Evolutionary conservation across 37 sponge, comb jelly and placozoan genomes (phyloP), one percentile per base, ranked within the genome.

Genomic region (Beroe ovata): DNA sequence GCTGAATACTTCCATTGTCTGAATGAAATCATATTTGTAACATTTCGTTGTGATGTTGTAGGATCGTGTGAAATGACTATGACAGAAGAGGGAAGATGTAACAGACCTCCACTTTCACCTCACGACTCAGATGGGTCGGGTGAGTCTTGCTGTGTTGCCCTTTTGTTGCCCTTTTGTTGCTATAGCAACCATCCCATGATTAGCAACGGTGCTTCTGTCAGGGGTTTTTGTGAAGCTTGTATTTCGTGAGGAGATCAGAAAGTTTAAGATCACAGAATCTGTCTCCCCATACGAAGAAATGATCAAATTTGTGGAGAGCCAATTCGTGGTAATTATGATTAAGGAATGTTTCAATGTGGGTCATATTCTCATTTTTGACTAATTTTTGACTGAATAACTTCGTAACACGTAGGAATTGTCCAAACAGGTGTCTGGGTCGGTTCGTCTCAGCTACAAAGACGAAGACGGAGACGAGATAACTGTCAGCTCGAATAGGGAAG

Each of bases 11-110:
- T n/a, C n/a, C n/a, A n/a, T n/a, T n/a, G n/a, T n/a, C n/a, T n/a
- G n/a, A n/a, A n/a, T n/a, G n/a, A n/a, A n/a, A n/a, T n/a, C n/a
- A n/a, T n/a, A n/a, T n/a, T n/a, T n/a, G n/a, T n/a, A n/a, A n/a
- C n/a, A n/a, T n/a, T n/a, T n/a, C n/a, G n/a, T n/a, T n/a, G n/a
- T n/a, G n/a, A n/a, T n/a, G n/a, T n/a, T n/a, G n/a, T n/a, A n/a
- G n/a, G n/a, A n/a, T n/a, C n/a, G n/a, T 47, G 33, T 66, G 69
- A 66, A 66, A 66, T 66, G 69, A 66, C 69, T 37, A 66, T 66
- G 69, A 34, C 69, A 11, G 69, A 66, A 16, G 69, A 66, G 8
- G 18, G 29, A 32, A 66, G 69, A 32, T 16, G 54, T 47, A 66
- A 66, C 69, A 2, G 69, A 66, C 30, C 69, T 4, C 69, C 69